These are phyloP conservation scores for Lasioglossum albipes DNA, from an alignment of 1,140 invertebrate genomes.

Conservation along the genomic window DNA sequence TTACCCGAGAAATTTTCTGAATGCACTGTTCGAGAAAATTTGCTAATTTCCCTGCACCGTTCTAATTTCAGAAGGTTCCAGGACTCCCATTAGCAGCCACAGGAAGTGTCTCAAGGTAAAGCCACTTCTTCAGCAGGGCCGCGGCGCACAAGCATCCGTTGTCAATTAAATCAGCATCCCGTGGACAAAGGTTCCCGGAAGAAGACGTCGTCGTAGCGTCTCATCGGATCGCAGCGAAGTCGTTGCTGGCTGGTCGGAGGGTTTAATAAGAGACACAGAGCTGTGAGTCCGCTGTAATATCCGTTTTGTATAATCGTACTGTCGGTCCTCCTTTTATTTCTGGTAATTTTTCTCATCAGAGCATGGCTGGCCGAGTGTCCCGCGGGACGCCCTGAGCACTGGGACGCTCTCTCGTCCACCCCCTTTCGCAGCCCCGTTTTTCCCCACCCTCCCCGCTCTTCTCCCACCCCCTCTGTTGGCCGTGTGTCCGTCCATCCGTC, in stretches of 20 bases:
- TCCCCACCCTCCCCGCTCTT: background rate
- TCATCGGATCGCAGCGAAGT: slow-evolving; percentile 60
- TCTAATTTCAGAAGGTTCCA: too few relatives aligned
- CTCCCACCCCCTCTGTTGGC: background rate
- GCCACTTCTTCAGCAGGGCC: too few relatives aligned
- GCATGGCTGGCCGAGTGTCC: slow-evolving; percentile 66
- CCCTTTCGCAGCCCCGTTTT: background rate
- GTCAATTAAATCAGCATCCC: slow-evolving; percentile 23
- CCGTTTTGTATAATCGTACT: slow-evolving; percentile 69
- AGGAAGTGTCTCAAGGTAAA: too few relatives aligned
- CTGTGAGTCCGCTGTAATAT: slow-evolving; percentile 62
- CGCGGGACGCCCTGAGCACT: slow-evolving; percentile 69
- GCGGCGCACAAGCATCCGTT: background rate
- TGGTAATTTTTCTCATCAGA: slow-evolving; percentile 70
- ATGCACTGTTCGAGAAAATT: too few relatives aligned
- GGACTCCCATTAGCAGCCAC: too few relatives aligned
- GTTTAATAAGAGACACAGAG: slow-evolving; percentile 65
- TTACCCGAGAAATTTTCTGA: too few relatives aligned
- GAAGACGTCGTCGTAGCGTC: slow-evolving; percentile 48
- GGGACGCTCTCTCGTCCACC: slow-evolving; percentile 41
- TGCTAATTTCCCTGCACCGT: too few relatives aligned
- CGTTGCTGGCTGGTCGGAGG: slow-evolving; percentile 39
- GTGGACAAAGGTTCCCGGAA: slow-evolving; percentile 23
- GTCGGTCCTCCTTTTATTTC: slow-evolving; percentile 68
- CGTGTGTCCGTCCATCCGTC: slow-evolving; percentile 35